Evolutionary conservation across 2,113 vertebrate species (phyloP), one percentile per base, ranked within the genome.

Genomic region (Illadopsis cleaveri): DNA sequence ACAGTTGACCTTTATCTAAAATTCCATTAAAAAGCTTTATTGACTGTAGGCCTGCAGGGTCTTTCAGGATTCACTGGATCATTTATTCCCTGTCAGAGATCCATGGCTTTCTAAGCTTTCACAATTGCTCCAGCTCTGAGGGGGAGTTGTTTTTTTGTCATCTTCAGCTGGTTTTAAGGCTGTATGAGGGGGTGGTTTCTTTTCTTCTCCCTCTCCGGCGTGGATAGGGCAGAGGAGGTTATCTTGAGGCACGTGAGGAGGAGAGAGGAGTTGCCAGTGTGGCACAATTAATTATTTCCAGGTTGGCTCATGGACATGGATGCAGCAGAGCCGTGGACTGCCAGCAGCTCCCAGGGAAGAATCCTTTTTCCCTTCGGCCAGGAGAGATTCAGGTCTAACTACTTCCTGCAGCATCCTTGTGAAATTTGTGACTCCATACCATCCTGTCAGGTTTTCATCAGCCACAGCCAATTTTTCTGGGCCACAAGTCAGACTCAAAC

Each of bases 21-120:
- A 96, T 96, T 90, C 93, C 90, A 96, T 93, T 94, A 53, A 86
- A 93, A 88, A 90, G 79, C 85, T 94, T 97, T 94, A 94, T 94
- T 95, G 95, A 93, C 93, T 90, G 85, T 30, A 86, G 79, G 78
- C 79, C 83, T 94, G 82, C 17, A 1, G 84, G 89, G 77, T 87
- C 87, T 94, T 94, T 71, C 68, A 93, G 82, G 86, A 96, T 93
- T 96, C 94, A 53, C 85, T 64, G 48, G 80, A 86, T 75, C 93
- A 48, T 96, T 95, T 94, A 94, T 92, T 92, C 92, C 69, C 90
- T 92, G 85, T 54, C 3, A 2, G 66, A 91, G 68, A 94, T 66
- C 75, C 50, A 35, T 65, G 0, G 2, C n/a, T 35, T 89, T 95
- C 89, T 61, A 72, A 93, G 83, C 81, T 90, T 80, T 83, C 40